These are phyloP conservation scores for Lycodopsis pacificus DNA, from an alignment of 2,797 vertebrate genomes.

Conservation along the genomic window DNA sequence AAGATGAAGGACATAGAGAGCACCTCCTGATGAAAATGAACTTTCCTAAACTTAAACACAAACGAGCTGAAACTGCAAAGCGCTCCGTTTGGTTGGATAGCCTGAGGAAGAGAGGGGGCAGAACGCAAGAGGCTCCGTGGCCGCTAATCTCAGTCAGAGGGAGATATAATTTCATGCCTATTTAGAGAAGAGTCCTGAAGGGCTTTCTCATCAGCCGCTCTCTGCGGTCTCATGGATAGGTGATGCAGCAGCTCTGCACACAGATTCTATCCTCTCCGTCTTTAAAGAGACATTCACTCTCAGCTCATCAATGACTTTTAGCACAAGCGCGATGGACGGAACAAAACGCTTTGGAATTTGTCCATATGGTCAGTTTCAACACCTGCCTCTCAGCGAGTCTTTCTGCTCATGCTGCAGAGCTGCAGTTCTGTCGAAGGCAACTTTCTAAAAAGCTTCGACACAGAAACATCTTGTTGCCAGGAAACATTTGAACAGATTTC, in stretches of 20 bases:
- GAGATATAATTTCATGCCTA: slow-evolving; percentile 90
- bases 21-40: slow-evolving; percentile 82
- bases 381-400: slow-evolving; percentile 39
- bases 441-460: slow-evolving; percentile 66
- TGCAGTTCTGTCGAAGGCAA: slow-evolving; percentile 67
- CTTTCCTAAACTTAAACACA: slow-evolving; percentile 84
- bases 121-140: slow-evolving; percentile 74
- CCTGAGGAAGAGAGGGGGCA: slow-evolving; percentile 82
- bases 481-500: slow-evolving; percentile 81
- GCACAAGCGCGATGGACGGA: slow-evolving; percentile 40
- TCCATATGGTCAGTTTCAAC: slow-evolving; percentile 43
- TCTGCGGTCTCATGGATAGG: slow-evolving; percentile 81
- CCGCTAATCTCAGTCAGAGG: slow-evolving; percentile 86
- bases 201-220: slow-evolving; percentile 83
- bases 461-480: slow-evolving; percentile 78
- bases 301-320: slow-evolving; percentile 58
- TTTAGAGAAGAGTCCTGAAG: slow-evolving; percentile 87
- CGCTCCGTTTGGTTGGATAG: slow-evolving; percentile 81
- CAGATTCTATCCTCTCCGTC: slow-evolving; percentile 74
- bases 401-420: slow-evolving; percentile 52
- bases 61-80: slow-evolving; percentile 87
- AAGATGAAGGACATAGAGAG: slow-evolving; percentile 64
- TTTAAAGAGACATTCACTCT: slow-evolving; percentile 80
- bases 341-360: slow-evolving; percentile 15
- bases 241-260: slow-evolving; percentile 83